Evolutionary conservation across 1,140 invertebrate species (phyloP), one percentile per base, ranked within the genome.

Genomic region (Scaptomyza graminum): DNA sequence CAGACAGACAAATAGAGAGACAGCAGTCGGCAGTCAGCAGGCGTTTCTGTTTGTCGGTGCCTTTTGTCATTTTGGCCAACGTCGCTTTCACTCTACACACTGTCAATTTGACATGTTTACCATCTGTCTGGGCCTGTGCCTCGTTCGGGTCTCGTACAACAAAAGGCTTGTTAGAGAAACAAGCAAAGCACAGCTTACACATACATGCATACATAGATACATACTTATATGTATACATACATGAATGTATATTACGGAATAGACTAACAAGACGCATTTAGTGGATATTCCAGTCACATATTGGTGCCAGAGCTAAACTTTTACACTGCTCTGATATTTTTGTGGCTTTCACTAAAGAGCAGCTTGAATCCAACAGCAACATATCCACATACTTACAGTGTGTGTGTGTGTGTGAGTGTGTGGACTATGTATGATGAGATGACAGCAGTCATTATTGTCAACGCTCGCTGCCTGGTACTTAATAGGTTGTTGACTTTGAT

Each of bases 21-120:
- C 13, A 43, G 47, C 34, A 46, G 52, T 56, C 61, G 55, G 34
- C 60, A 51, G 44, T 28, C 34, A 51, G 64, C 49, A 43, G 54
- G n/a, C 44, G 52, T 57, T 3, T 54, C 61, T 62, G 8, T 9
- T 28, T 34, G 28, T 34, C 55, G 61, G 55, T 66, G 64, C 67
- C 67, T 71, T 85, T 85, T 87, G 82, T 78, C 82, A 80, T 78
- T 34, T 62, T 66, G 68, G 44, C 79, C 77, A 72, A 66, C 72
- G 67, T 79, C 76, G 79, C 79, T 87, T 87, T 87, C 75, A 87
- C 83, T 88, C 87, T 76, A 79, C 76, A 88, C 62, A 77, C 83
- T 77, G 83, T 88, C 84, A 88, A 88, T 88, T 79, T 88, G 83
- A 88, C 83, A 76, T 88, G 83, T 88, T 88, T 88, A 88, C 83